phyloP scores from a whole-genome alignment of 2,797 vertebrate genomes.

The Malacoctenus gilli region DNA sequence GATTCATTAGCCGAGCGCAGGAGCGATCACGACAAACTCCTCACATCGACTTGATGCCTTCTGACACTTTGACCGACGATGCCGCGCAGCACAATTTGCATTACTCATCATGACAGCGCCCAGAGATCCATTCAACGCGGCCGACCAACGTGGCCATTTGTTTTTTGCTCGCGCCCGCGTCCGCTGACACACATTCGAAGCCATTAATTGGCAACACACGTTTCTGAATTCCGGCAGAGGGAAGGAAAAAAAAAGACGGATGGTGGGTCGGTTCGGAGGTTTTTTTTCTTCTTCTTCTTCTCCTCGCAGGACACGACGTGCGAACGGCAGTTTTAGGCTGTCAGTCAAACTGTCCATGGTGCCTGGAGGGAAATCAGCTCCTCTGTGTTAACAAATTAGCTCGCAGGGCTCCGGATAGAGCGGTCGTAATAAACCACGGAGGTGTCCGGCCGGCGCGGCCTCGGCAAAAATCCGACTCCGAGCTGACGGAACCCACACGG shows the following conservation, averaged over 20 bases:
- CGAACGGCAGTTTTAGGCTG: constrained; percentile 47
- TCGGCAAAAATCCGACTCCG: constrained; percentile 12
- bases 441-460: constrained; percentile 10
- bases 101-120: constrained; percentile 64
- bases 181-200: constrained; percentile 52
- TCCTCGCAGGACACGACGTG: constrained; percentile 30
- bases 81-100: constrained; percentile 71
- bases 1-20: constrained; percentile 23
- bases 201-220: constrained; percentile 64
- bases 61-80: constrained; percentile 73
- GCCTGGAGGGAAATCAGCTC: constrained; percentile 60
- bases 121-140: constrained; percentile 47
- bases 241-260: constrained; percentile 53
- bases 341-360: constrained; percentile 64
- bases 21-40: constrained; percentile 46
- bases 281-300: neutral
- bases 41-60: constrained; percentile 62
- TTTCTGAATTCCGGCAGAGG: constrained; percentile 54
- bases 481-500: constrained; percentile 22
- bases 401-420: constrained; percentile 27
- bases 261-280: constrained; percentile 43
- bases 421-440: constrained; percentile 25
- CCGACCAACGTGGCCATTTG: constrained; percentile 58
- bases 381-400: constrained; percentile 68
- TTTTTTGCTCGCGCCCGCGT: constrained; percentile 60